Evolutionary conservation across 2,113 vertebrate genomes (phyloP), one percentile per base, ranked within the genome.

Genomic region (Callipepla squamata): DNA sequence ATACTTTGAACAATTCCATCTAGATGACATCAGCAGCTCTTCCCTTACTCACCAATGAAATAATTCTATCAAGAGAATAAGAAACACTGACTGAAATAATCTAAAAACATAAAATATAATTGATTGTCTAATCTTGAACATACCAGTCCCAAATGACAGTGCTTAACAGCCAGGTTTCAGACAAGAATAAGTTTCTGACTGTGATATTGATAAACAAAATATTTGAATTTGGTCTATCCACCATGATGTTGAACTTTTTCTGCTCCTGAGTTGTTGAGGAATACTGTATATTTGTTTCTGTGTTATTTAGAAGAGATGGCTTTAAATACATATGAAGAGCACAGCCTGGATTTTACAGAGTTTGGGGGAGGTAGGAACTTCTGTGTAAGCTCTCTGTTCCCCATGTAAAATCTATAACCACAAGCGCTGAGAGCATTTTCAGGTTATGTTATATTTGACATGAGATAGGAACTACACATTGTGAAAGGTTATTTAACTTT

Each of bases 61-160:
- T 55, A 30, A 55, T 15, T 30, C 53, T 28, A 55, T 30, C 28
- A 55, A 55, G 53, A 30, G 28, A 55, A 55, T 80, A 51, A 94
- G 47, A 92, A 90, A 92, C 76, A 82, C 45, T 90, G 76, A n/a
- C 72, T 86, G 77, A 91, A 92, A 93, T 90, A 45, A 55, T 77
- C 63, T 72, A 32, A 67, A 91, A 88, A 90, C 76, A 93, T 68
- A 76, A 94, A 80, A 80, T 15, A 15, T 36, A 89, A 67, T 91
- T 82, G 85, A 76, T 53, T 50, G 48, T 59, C 26, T 76, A 63
- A 75, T 78, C 45, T 76, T 75, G 62, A 92, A 72, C 34, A 72
- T 30, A 45, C 23, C 45, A 62, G 65, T 30, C 61, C 55, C 69
- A 86, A 77, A 25, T 53, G 75, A 80, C 82, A 81, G 21, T 36